Percentiles rank a stretch among this genome's conserved stretches.
These are phyloP conservation scores for Ichneumon xanthorius DNA, from an alignment of 2,888 invertebrate genomes.

Conservation along the genomic window DNA sequence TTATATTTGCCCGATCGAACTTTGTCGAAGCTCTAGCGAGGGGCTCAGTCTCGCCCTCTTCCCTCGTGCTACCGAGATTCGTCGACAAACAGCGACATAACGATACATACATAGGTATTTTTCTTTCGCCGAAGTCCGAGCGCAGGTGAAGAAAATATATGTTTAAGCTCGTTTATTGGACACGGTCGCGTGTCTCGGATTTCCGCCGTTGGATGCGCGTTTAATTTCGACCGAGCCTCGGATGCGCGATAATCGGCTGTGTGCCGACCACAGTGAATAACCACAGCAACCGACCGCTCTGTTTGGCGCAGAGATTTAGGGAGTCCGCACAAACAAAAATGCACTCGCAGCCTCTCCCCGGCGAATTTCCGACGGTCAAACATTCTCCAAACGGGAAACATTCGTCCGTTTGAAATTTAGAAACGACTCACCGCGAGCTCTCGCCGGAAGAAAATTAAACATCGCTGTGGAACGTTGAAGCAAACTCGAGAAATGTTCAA, in stretches of 20 bases:
- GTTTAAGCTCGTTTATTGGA: background rate
- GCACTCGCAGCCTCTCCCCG: background rate
- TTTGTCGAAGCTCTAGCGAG: background rate
- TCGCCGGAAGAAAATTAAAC: too few relatives aligned
- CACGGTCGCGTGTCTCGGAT: too few relatives aligned
- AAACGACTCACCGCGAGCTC: background rate
- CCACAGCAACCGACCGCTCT: background rate
- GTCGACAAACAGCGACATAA: background rate
- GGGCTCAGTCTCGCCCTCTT: background rate
- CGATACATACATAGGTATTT: background rate
- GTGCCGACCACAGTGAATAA: background rate
- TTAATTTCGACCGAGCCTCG: constrained; percentile 24
- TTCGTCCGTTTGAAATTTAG: background rate
- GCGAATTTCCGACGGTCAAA: constrained; percentile 28
- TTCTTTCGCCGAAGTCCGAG: background rate
- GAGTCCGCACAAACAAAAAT: constrained; percentile 49
- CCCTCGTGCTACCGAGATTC: background rate
- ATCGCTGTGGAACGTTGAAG: too few relatives aligned
- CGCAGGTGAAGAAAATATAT: background rate
- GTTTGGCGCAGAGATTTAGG: constrained; percentile 31
- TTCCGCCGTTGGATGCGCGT: background rate
- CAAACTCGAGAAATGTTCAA: too few relatives aligned
- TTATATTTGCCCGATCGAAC: constrained; percentile 37
- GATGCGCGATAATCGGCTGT: background rate
- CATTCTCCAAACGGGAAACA: constrained; percentile 2